Percentiles rank a stretch among this genome's conserved stretches.
These are phyloP conservation scores for Alces alces DNA, from an alignment of 2,113 vertebrate species.

Conservation along the genomic window DNA sequence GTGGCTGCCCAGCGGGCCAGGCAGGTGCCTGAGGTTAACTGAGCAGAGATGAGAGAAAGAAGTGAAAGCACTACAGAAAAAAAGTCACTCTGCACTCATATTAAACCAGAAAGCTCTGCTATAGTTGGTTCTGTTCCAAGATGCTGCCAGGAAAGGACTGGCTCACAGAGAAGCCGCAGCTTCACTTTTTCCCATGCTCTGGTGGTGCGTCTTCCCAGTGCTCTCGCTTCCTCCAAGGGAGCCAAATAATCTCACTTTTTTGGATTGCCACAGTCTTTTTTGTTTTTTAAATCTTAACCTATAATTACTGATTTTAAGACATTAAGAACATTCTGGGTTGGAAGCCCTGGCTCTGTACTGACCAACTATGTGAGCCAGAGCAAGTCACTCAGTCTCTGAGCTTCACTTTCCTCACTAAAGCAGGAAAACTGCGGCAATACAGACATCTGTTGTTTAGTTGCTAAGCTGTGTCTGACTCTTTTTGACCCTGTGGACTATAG, in stretches of 20 bases:
- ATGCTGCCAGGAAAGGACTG: conserved; percentile 22
- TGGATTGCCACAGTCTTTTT: background rate
- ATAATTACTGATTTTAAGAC: background rate
- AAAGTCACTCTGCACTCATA: background rate
- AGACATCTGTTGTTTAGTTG: background rate
- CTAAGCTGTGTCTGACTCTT: background rate
- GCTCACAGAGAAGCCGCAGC: background rate
- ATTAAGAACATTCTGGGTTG: background rate
- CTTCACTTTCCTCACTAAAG: background rate
- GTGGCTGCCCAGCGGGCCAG: fast-evolving
- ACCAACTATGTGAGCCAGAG: background rate
- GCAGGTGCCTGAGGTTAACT: background rate
- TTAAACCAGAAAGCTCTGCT: background rate
- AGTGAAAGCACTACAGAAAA: background rate
- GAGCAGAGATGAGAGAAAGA: background rate
- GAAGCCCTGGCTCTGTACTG: background rate
- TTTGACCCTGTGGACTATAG: background rate
- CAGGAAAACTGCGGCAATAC: background rate
- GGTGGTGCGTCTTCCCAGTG: background rate
- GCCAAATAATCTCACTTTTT: background rate
- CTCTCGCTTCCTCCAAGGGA: background rate
- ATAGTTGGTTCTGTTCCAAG: background rate
- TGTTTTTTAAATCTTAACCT: background rate
- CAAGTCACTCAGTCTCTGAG: background rate
- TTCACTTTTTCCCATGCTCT: background rate